Base-by-base conservation (phyloP, 2,888 invertebrate species). In the Ceraclea dissimilis region DNA sequence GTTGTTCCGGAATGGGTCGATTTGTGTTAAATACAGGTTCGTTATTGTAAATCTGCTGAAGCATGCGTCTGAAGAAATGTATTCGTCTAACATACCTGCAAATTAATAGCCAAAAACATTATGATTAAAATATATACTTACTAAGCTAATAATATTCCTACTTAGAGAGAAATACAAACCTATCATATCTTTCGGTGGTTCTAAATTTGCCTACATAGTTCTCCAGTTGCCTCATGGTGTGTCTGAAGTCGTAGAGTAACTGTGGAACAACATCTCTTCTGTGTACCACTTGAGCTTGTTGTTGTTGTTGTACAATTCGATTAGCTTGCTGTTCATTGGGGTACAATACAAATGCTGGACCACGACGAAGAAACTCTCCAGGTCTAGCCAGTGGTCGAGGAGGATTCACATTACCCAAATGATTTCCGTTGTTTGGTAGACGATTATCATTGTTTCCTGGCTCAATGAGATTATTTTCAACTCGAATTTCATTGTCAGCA, bases 361-460 rank as follows among this genome's bases (percentile, higher is more conserved):
- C 52, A 2, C 46, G 16, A 20, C 52, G 46, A 18, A 52, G 18
- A 46, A 52, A 52, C 31, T 52, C 52, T 13, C 52, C 52, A 39
- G 39, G 39, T 13, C 26, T 34, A 39, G 39, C 19, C 33, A 39
- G 13, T 4, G 39, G 39, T 4, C 39, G 39, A n/a, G 39, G 39
- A 8, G 5, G n/a, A 31, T 31, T 31, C 8, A 31, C 31, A 39
- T 39, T 39, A 13, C 13, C 4, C 8, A 8, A 4, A 39, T 39
- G 39, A 2, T 4, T 4, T 39, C 13, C 39, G 4, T 8, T 16
- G 13, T 39, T 39, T 26, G 5, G 4, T 13, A 39, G n/a, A 39
- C 5, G 39, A 39, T 39, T 39, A 13, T 39, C 39, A 39, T 39
- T 13, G 13, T 39, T 39, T 13, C 2, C 39, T n/a, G 16, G 13